Conservation (phyloP, 1,140 invertebrate genomes). For the Cecropterus lyciades region DNA sequence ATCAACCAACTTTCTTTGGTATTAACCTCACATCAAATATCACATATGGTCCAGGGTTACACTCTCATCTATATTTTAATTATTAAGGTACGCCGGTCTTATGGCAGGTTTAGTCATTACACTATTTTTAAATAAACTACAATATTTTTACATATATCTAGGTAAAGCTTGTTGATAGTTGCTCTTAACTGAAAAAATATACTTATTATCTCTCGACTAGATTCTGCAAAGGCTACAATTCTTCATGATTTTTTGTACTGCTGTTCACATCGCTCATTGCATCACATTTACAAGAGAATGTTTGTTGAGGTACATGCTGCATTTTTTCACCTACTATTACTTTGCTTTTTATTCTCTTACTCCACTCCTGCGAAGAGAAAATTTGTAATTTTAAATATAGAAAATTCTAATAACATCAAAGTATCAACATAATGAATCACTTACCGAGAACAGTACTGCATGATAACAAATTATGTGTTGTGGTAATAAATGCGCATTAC, state of each 20-base stretch:
- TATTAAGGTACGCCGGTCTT: no score
- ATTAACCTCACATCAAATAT: no score
- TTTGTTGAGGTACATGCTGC: conserved; percentile 89
- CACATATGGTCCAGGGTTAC: no score
- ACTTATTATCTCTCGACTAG: conserved; percentile 1
- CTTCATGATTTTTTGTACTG: conserved; percentile 47
- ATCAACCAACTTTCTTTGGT: no score
- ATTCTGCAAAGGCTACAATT: conserved; percentile 48
- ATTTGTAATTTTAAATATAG: not conserved
- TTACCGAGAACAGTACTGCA: conserved; percentile 90
- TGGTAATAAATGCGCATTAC: conserved; percentile 92
- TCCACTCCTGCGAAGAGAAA: conserved; percentile 87
- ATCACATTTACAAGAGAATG: conserved; percentile 81
- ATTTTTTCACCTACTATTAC: conserved; percentile 88
- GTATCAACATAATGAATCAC: conserved; percentile 27
- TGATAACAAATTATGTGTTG: conserved; percentile 96
- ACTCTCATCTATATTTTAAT: no score
- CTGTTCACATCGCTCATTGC: not conserved
- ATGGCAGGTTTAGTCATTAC: not conserved
- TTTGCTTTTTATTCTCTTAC: conserved; percentile 86
- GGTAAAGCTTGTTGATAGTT: not conserved
- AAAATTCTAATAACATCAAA: not conserved
- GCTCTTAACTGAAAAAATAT: no score
- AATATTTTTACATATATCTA: not conserved
- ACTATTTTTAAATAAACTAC: not conserved